Conservation (phyloP, 2,113 vertebrate species). For the Sarotherodon lohbergeri region DNA sequence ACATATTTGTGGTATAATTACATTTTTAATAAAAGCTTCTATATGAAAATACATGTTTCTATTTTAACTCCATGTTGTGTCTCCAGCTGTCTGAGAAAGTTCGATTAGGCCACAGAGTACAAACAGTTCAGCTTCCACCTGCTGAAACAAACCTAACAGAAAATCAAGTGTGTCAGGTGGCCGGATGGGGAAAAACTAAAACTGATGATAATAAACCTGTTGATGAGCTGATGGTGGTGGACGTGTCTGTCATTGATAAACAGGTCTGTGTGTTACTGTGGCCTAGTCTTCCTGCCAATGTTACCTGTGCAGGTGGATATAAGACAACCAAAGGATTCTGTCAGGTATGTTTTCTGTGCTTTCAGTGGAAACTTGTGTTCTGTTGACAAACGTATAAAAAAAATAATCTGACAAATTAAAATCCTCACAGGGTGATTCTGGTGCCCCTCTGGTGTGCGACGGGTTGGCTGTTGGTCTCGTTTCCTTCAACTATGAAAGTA, state of each 20-base stretch:
- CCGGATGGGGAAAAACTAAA: not conserved
- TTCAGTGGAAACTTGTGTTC: not conserved
- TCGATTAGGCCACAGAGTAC: not conserved
- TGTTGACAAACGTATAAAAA: not conserved
- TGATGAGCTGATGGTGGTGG: not conserved
- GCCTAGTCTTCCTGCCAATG: not conserved
- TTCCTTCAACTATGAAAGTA: not conserved
- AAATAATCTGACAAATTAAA: not conserved
- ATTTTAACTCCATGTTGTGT: not conserved
- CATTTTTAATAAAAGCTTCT: accelerated
- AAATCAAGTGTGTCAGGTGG: not conserved
- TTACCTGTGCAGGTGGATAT: not conserved
- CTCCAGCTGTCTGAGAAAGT: not conserved
- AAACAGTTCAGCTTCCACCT: not conserved
- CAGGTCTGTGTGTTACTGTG: not conserved
- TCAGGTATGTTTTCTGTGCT: not conserved
- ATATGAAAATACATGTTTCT: not conserved
- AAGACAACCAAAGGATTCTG: not conserved
- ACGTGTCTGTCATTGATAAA: not conserved
- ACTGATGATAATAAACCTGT: accelerated
- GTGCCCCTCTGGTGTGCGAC: not conserved
- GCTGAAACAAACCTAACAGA: not conserved
- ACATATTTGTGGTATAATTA: not conserved
- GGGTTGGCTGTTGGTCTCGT: not conserved
- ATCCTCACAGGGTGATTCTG: not conserved